phyloP scores from a whole-genome alignment of 2,113 vertebrate genomes.

The Speoplatyrhinus poulsoni region DNA sequence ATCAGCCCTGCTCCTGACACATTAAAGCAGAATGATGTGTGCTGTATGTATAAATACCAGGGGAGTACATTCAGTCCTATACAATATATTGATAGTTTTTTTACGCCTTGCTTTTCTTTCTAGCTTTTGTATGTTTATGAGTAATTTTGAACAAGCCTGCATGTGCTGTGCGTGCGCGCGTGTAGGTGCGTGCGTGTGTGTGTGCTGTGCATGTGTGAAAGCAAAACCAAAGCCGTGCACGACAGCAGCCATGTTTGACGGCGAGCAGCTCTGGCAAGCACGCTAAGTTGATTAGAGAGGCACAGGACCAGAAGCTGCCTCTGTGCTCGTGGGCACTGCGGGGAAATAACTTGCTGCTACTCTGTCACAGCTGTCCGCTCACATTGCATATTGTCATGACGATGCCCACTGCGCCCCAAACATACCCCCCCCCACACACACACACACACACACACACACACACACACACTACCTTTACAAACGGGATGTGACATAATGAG shows the following conservation, averaged over 20 bases:
- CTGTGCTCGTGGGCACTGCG: conserved; percentile 59
- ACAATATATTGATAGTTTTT: neutral
- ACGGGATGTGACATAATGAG: conserved; percentile 51
- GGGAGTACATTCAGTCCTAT: neutral
- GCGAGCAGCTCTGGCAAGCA: conserved; percentile 55
- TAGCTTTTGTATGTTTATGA: conserved; percentile 20
- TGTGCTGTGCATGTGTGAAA: neutral
- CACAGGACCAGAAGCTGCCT: conserved; percentile 32
- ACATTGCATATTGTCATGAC: conserved; percentile 46
- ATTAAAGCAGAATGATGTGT: too few relatives aligned
- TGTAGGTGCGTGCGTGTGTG: conserved; percentile 7
- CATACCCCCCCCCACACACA: neutral
- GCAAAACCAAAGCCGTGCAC: conserved; percentile 19
- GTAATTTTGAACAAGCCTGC: conserved; percentile 24
- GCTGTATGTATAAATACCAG: too few relatives aligned
- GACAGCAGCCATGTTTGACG: conserved; percentile 52
- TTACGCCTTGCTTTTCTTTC: neutral
- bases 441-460: conserved; percentile 1
- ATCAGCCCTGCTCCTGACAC: too few relatives aligned
- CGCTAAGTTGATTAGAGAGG: conserved; percentile 55
- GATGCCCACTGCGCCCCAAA: neutral
- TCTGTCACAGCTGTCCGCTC: conserved; percentile 61
- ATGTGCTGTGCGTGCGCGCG: neutral
- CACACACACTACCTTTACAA: conserved; percentile 24
- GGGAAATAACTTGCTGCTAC: conserved; percentile 52